Conservation (phyloP, 1,140 invertebrate genomes). For the Onthophagus taurus region DNA sequence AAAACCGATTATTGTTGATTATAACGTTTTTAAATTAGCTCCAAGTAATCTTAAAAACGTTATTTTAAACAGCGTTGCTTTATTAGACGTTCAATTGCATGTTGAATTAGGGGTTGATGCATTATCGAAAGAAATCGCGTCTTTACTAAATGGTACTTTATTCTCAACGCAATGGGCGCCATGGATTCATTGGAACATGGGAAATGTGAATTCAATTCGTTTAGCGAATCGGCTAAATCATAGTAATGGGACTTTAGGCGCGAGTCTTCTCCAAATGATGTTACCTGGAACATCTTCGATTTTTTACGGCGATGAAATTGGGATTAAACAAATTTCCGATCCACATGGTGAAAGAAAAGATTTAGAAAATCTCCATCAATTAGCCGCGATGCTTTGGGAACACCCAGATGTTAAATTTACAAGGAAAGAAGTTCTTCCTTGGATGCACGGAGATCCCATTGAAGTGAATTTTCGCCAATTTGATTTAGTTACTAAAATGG, state of each 20-base stretch:
- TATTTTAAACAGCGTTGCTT: conserved; percentile 54
- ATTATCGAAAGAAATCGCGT: conserved; percentile 48
- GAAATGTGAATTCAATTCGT: conserved; percentile 46
- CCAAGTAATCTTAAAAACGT: conserved; percentile 37
- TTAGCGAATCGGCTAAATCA: conserved; percentile 44
- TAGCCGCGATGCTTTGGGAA: conserved; percentile 55
- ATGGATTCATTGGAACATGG: conserved; percentile 71
- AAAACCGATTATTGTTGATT: conserved; percentile 56
- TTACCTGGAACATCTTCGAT: conserved; percentile 71
- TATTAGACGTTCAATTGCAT: conserved; percentile 59
- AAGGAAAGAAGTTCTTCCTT: conserved; percentile 41
- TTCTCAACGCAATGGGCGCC: conserved; percentile 47
- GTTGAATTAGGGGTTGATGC: conserved; percentile 45
- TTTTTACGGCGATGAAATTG: conserved; percentile 75
- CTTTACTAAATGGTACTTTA: conserved; percentile 45
- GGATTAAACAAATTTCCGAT: conserved; percentile 40
- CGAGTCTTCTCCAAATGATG: conserved; percentile 58
- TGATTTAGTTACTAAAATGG: conserved; percentile 45
- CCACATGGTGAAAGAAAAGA: conserved; percentile 49
- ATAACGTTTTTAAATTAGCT: conserved; percentile 44
- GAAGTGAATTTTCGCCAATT: conserved; percentile 39
- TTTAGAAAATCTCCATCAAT: conserved; percentile 51
- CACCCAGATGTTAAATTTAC: conserved; percentile 22
- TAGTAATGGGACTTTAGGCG: conserved; percentile 51
- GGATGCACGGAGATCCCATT: conserved; percentile 45